These are phyloP conservation scores for Plumapathes pennacea DNA, from an alignment of 92 coral and sea anemone species.

Conservation along the genomic window DNA sequence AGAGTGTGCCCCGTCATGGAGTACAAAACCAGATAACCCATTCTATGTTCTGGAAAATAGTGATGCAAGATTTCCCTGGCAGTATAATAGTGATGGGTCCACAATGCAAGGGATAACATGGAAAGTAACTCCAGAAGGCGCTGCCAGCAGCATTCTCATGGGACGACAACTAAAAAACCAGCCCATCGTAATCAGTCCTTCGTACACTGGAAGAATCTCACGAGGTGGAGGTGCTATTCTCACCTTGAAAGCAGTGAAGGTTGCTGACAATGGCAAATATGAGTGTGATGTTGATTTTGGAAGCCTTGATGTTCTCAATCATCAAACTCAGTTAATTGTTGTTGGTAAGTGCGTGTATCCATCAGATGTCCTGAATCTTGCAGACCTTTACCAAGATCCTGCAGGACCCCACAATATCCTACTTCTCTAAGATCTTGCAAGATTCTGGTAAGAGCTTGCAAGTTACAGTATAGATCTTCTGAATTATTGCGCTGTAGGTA, in stretches of 20 bases:
- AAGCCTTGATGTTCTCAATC: background rate
- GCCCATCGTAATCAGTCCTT: no score
- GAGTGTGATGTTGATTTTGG: background rate
- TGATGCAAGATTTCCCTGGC: conserved; percentile 19
- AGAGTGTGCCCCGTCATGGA: conserved; percentile 19
- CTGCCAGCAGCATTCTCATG: no score
- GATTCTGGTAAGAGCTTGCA: no score
- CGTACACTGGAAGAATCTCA: background rate
- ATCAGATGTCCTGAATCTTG: background rate
- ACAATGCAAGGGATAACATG: background rate
- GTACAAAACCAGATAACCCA: background rate
- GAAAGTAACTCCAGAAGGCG: no score
- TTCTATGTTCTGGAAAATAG: conserved; percentile 3
- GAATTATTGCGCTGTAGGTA: no score
- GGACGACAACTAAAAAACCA: no score
- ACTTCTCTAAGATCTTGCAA: no score
- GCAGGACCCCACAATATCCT: no score
- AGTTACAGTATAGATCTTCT: no score
- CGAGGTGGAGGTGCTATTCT: conserved; percentile 8
- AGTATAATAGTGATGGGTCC: background rate
- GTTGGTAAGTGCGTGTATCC: conserved; percentile 25
- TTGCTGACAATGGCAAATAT: conserved; percentile 20
- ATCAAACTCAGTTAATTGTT: conserved; percentile 17
- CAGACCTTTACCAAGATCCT: no score
- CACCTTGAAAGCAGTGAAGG: background rate